Base-by-base conservation (phyloP, 2,888 invertebrate genomes). In the Conops quadrifasciatus region DNA sequence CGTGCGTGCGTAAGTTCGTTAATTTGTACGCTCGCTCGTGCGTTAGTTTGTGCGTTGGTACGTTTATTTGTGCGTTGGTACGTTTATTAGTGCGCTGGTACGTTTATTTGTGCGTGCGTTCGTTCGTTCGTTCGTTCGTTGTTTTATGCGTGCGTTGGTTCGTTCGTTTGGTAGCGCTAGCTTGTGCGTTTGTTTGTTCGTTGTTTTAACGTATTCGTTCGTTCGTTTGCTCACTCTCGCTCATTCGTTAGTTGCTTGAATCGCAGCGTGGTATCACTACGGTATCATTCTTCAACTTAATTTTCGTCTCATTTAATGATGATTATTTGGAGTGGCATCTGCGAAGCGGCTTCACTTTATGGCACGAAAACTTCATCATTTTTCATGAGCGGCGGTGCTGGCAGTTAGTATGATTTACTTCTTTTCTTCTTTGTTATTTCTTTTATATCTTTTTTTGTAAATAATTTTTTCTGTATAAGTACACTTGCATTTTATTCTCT, bases 281-380 rank as follows among this genome's bases (percentile, higher is more conserved):
- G 36, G 4, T 36, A 7, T 36, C 4, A 36, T 36, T 36, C 36
- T 36, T 36, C 36, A 49, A 51, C 51, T 43, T 43, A 13, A 26
- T 11, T 49, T 9, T 28, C 49, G 9, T 28, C 19, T 51, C 21
- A 51, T 51, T 60, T 45, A 47, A 74, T 74, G 62, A 83, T 83
- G 84, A 83, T 83, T 78, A 84, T 86, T 80, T 86, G 85, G 84
- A 84, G 80, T 78, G 85, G 85, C 73, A 85, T 86, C 77, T 83
- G 82, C 74, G 85, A 86, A 77, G 85, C 83, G 72, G 86, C 85
- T 49, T 82, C 81, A 77, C 78, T 85, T 58, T 86, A 86, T 76
- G 85, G 86, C 75, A 76, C 81, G 70, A 82, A 85, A 73, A 80
- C 84, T 63, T 83, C 85, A 68, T 79, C 80, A 60, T 83, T 85